phyloP scores from a whole-genome alignment of 2,888 invertebrate species.

The Drosophila mettleri region DNA sequence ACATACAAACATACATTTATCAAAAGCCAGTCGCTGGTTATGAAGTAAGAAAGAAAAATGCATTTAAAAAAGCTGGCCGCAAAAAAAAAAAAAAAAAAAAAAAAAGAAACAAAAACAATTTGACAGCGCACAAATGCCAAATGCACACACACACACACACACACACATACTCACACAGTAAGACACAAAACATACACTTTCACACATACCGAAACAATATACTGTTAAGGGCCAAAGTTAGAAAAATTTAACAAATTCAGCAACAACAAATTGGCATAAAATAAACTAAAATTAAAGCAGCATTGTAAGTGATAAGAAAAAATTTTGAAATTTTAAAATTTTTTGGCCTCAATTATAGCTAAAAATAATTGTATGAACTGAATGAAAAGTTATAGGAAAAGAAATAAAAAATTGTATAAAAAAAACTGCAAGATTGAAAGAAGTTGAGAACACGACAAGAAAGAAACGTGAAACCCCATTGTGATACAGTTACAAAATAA shows the following conservation, averaged over 20 bases:
- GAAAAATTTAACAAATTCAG: slow-evolving; percentile 25
- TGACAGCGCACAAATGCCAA: slow-evolving; percentile 65
- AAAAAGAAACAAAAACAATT: slow-evolving; percentile 18
- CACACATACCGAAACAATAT: slow-evolving; percentile 34
- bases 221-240: slow-evolving; percentile 71
- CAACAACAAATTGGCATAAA: slow-evolving; percentile 19
- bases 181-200: slow-evolving; percentile 19
- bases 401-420: neutral
- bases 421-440: neutral
- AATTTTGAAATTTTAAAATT: slow-evolving; percentile 30
- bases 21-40: slow-evolving; percentile 59
- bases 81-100: slow-evolving; percentile 1
- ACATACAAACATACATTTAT: slow-evolving; percentile 51
- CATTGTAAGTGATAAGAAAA: slow-evolving; percentile 58
- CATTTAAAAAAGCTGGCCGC: slow-evolving; percentile 62
- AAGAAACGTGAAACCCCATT: slow-evolving; percentile 45
- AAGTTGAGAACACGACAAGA: slow-evolving; percentile 20
- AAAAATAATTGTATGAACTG: slow-evolving; percentile 23
- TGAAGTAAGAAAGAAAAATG: slow-evolving; percentile 52
- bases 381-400: slow-evolving; percentile 3
- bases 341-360: slow-evolving; percentile 48
- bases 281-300: slow-evolving; percentile 30
- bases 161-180: slow-evolving; percentile 25
- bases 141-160: slow-evolving; percentile 43
- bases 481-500: slow-evolving; percentile 62